phyloP scores from a whole-genome alignment of 2,888 invertebrate species.

The Dryadula phaetusa region DNA sequence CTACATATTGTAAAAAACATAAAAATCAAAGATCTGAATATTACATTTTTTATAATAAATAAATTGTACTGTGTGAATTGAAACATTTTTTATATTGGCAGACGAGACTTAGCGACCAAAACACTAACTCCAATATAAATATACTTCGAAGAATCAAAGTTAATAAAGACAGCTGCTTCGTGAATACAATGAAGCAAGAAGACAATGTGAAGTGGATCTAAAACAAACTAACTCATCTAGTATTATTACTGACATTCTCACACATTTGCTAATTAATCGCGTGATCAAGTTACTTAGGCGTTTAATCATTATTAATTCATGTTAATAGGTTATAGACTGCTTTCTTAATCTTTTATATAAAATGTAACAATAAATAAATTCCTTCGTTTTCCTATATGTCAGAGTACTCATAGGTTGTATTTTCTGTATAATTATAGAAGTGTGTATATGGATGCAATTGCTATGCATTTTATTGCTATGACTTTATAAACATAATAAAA shows the following conservation, averaged over 20 bases:
- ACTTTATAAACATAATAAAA: too few relatives aligned
- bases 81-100: slow-evolving; percentile 26
- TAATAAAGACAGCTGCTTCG: slow-evolving; percentile 38
- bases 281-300: slow-evolving; percentile 60
- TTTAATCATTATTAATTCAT: slow-evolving; percentile 52
- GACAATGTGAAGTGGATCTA: slow-evolving; percentile 48
- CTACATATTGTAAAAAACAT: too few relatives aligned
- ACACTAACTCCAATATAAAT: slow-evolving; percentile 41
- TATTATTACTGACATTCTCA: slow-evolving; percentile 59
- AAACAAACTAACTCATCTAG: slow-evolving; percentile 52
- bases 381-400: too few relatives aligned
- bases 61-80: slow-evolving; percentile 22
- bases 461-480: too few relatives aligned
- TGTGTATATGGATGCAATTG: too few relatives aligned
- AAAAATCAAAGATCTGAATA: too few relatives aligned
- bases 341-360: neutral
- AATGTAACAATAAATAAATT: neutral
- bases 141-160: slow-evolving; percentile 35
- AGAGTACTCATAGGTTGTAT: too few relatives aligned
- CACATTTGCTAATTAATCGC: slow-evolving; percentile 61
- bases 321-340: slow-evolving; percentile 39
- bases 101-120: slow-evolving; percentile 33
- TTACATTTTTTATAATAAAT: slow-evolving; percentile 1
- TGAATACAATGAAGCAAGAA: slow-evolving; percentile 48
- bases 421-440: too few relatives aligned